Evolutionary conservation across 2,113 vertebrate species (phyloP).

Genomic region (Phalacrocorax aristotelis): DNA sequence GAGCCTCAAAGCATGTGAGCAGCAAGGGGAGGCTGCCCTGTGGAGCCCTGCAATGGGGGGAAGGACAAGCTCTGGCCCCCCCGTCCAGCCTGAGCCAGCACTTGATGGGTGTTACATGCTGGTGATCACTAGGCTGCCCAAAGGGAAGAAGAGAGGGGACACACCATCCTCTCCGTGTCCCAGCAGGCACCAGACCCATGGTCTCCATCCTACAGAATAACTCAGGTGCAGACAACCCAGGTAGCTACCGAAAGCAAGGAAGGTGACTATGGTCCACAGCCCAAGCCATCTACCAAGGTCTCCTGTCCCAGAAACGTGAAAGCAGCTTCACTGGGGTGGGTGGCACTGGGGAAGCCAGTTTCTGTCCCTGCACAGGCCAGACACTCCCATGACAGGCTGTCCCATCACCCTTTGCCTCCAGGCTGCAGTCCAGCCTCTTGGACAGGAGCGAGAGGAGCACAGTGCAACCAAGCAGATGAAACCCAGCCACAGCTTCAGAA

Average conservation of each 20-base stretch:
- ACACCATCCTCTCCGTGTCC: not conserved
- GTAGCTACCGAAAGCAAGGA: not conserved
- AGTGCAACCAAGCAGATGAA: not conserved
- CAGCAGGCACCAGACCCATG: not conserved
- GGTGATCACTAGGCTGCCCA: not conserved
- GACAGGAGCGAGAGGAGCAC: not conserved
- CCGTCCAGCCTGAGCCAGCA: not conserved
- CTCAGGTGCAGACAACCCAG: not conserved
- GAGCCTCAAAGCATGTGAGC: not conserved
- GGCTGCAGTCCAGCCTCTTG: not conserved
- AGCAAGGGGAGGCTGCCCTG: not conserved
- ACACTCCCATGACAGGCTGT: not conserved
- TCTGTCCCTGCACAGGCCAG: not conserved
- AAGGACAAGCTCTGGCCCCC: not conserved
- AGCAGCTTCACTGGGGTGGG: not conserved
- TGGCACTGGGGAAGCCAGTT: not conserved
- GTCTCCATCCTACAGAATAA: not conserved
- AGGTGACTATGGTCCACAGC: not conserved
- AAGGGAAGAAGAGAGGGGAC: not conserved
- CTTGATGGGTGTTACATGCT: not conserved
- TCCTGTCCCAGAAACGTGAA: not conserved
- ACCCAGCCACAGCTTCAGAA: not conserved
- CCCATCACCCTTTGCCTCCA: not conserved
- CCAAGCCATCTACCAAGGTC: not conserved
- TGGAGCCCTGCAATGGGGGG: rapidly evolving